Conservation (phyloP, 2,797 vertebrate genomes). For the Glossophaga mutica region DNA sequence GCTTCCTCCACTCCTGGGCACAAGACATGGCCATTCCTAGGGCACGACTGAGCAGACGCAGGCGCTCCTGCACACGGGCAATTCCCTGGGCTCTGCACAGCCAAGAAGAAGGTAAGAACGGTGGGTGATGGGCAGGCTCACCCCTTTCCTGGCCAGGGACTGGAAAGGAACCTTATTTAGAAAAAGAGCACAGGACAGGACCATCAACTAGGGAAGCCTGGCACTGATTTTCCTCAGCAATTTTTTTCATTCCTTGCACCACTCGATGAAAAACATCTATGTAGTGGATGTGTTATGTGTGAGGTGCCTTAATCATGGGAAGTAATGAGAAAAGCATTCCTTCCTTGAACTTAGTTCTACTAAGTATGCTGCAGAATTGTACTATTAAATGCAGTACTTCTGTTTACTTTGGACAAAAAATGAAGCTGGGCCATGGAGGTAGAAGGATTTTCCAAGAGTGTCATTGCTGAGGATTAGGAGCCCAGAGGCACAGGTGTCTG, state of each 20-base stretch:
- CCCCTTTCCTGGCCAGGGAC: background rate
- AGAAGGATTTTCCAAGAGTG: background rate
- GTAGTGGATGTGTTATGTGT: fast-evolving
- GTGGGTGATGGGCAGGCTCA: background rate
- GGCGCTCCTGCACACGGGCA: background rate
- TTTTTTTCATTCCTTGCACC: background rate
- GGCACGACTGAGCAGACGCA: background rate
- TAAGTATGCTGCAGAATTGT: background rate
- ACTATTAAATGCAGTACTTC: background rate
- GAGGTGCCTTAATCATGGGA: background rate
- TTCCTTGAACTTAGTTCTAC: background rate
- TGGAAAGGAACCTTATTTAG: background rate
- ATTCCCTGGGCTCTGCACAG: background rate
- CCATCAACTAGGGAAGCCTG: background rate
- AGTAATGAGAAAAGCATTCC: background rate
- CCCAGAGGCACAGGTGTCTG: fast-evolving
- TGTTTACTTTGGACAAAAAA: background rate
- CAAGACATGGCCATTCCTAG: conserved; percentile 61
- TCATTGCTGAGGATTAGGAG: background rate
- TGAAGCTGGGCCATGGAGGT: background rate
- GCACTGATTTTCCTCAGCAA: background rate
- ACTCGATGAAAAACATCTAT: background rate
- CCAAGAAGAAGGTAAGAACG: conserved; percentile 75
- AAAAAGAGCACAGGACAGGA: no score
- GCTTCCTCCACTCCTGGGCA: conserved; percentile 61